These are phyloP conservation scores for Drosophila setifemur DNA, from an alignment of 1,140 invertebrate genomes.

Conservation along the genomic window DNA sequence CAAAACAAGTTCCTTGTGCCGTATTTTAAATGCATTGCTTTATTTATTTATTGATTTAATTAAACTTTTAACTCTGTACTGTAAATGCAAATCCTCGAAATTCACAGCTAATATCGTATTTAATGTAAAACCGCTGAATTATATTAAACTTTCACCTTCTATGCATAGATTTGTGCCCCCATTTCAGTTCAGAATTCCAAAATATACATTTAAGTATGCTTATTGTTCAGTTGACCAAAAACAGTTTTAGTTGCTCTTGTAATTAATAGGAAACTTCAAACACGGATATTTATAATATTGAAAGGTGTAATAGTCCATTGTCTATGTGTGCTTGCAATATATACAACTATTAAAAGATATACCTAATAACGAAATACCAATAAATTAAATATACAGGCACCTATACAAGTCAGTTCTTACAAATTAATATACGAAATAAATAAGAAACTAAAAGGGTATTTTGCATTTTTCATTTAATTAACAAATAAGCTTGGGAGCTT, in stretches of 20 bases:
- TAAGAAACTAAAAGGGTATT: neutral
- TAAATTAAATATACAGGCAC: slow-evolving; percentile 17
- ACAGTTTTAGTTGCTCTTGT: slow-evolving; percentile 54
- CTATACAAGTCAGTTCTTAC: slow-evolving; percentile 24
- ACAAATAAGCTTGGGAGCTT: neutral
- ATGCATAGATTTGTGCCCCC: neutral
- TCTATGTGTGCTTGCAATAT: slow-evolving; percentile 19
- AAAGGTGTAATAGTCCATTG: slow-evolving; percentile 25
- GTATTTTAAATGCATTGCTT: slow-evolving; percentile 41
- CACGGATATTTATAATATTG: slow-evolving; percentile 1
- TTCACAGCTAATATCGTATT: slow-evolving; percentile 6
- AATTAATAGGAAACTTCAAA: slow-evolving; percentile 29
- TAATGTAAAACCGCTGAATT: neutral
- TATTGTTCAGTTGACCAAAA: slow-evolving; percentile 30
- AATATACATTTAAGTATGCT: slow-evolving; percentile 3
- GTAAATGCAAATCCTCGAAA: neutral
- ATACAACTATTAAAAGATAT: slow-evolving; percentile 11
- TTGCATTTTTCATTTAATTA: neutral
- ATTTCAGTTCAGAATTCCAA: slow-evolving; percentile 1
- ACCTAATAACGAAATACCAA: slow-evolving; percentile 13
- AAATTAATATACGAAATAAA: slow-evolving; percentile 27
- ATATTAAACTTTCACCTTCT: neutral
- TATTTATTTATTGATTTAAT: slow-evolving; percentile 39
- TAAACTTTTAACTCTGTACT: neutral
- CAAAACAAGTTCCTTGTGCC: slow-evolving; percentile 64